Evolutionary conservation across 2,888 invertebrate species (phyloP).

Genomic region (Drosophila testacea): DNA sequence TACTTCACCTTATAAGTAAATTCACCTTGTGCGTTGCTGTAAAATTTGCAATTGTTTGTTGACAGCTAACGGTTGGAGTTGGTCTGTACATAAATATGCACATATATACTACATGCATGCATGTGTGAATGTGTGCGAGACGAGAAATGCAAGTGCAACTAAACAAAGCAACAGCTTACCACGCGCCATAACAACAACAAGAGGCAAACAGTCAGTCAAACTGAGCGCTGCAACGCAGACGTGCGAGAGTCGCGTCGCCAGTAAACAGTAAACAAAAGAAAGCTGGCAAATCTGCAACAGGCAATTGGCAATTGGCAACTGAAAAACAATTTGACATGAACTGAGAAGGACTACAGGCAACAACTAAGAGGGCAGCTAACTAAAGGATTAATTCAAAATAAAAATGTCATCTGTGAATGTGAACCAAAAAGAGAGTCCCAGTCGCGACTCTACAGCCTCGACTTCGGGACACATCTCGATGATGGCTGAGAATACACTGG

Average conservation of each 20-base stretch:
- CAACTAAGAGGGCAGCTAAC: conserved; percentile 4
- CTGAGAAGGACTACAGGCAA: conserved; percentile 14
- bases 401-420: conserved; percentile 72
- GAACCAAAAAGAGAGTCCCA: conserved; percentile 84
- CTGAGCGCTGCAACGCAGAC: conserved; percentile 62
- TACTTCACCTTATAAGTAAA: too few relatives aligned
- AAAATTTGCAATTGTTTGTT: conserved; percentile 56
- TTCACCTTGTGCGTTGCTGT: conserved; percentile 33
- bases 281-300: conserved; percentile 27
- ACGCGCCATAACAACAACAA: conserved; percentile 60
- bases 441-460: conserved; percentile 84
- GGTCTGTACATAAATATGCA: conserved; percentile 22
- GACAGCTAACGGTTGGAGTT: conserved; percentile 50
- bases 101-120: not conserved
- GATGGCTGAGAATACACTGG: conserved; percentile 77
- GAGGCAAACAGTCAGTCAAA: conserved; percentile 62
- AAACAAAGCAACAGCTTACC: conserved; percentile 64
- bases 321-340: conserved; percentile 35
- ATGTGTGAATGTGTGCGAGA: conserved; percentile 13
- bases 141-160: conserved; percentile 62
- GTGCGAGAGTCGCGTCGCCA: conserved; percentile 27
- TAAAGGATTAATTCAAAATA: not conserved
- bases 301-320: conserved; percentile 21
- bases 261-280: conserved; percentile 39
- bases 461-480: conserved; percentile 83